Evolutionary conservation across 2,888 invertebrate genomes (phyloP).

Genomic region (Teleiodes luculella): DNA sequence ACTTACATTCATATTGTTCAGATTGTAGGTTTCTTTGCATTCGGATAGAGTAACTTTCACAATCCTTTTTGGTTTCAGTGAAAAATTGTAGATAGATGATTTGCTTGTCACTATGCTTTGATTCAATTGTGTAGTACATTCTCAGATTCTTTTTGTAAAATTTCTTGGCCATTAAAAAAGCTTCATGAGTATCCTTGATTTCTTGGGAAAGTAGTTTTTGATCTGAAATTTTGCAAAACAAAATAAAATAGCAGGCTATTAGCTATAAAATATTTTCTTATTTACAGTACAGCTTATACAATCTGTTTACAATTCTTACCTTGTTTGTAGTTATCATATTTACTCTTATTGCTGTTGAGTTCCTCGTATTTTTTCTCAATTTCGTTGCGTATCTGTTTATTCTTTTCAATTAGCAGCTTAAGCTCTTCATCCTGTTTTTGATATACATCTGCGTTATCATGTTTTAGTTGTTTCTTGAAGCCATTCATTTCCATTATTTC

Average conservation of each 20-base stretch:
- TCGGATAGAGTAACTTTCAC: slow-evolving; percentile 56
- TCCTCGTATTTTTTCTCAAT: slow-evolving; percentile 51
- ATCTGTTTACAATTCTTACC: slow-evolving; percentile 42
- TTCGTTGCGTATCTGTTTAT: slow-evolving; percentile 48
- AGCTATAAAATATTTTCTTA: background rate
- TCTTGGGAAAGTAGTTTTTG: slow-evolving; percentile 59
- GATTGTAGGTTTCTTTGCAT: slow-evolving; percentile 45
- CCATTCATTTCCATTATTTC: slow-evolving; percentile 35
- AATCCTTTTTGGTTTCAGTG: slow-evolving; percentile 60
- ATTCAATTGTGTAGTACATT: slow-evolving; percentile 62
- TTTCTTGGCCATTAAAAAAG: slow-evolving; percentile 69
- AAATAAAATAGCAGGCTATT: background rate
- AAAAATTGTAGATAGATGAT: slow-evolving; percentile 64
- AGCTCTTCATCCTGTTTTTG: slow-evolving; percentile 52
- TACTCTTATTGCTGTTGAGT: slow-evolving; percentile 42
- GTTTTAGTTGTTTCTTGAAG: slow-evolving; percentile 39
- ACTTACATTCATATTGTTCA: slow-evolving; percentile 57
- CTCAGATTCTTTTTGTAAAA: slow-evolving; percentile 65
- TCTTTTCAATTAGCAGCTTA: slow-evolving; percentile 44
- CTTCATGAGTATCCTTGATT: slow-evolving; percentile 70
- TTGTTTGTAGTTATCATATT: slow-evolving; percentile 57
- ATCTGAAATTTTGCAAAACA: slow-evolving; percentile 37
- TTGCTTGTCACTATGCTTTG: slow-evolving; percentile 42
- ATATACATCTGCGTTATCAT: slow-evolving; percentile 29
- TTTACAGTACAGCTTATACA: slow-evolving; percentile 31